phyloP scores from a whole-genome alignment of 92 coral and sea anemone species.

The Palythoa grandis region DNA sequence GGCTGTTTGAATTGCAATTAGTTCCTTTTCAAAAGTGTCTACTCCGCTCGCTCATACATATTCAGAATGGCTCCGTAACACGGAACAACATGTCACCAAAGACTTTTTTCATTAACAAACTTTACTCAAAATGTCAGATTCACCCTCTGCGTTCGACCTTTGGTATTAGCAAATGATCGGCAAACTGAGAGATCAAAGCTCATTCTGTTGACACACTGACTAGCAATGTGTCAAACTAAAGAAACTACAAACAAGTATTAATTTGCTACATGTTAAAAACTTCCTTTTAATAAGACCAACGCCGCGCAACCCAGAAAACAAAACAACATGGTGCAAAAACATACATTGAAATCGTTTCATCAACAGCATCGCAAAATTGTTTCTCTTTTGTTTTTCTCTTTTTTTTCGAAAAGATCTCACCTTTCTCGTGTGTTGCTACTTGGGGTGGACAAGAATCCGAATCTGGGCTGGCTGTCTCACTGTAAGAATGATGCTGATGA shows the following conservation, averaged over 20 bases:
- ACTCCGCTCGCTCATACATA: conserved; percentile 41
- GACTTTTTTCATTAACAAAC: conserved; percentile 47
- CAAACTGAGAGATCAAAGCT: conserved; percentile 36
- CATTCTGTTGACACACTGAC: conserved; percentile 55
- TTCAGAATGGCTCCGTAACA: conserved; percentile 46
- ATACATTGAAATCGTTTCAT: neutral
- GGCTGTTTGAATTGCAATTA: conserved; percentile 40
- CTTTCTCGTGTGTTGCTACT: conserved; percentile 21
- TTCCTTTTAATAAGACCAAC: conserved; percentile 56
- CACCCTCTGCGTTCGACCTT: conserved; percentile 15
- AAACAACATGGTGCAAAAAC: conserved; percentile 18
- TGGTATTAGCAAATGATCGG: conserved; percentile 28
- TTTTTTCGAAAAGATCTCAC: conserved; percentile 4
- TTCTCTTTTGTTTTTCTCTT: conserved; percentile 7
- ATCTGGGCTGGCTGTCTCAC: conserved; percentile 26
- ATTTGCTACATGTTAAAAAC: conserved; percentile 94
- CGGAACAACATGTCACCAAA: conserved; percentile 48
- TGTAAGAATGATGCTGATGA: conserved; percentile 28
- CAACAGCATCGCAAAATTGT: neutral
- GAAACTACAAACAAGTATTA: conserved; percentile 86
- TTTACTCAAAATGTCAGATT: conserved; percentile 38
- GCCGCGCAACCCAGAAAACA: conserved; percentile 34
- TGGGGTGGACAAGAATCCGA: conserved; percentile 12
- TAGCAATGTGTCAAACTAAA: conserved; percentile 75
- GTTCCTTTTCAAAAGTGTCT: conserved; percentile 36